Percentiles rank a stretch among this genome's conserved stretches.
These are phyloP conservation scores for Aphidius gifuensis DNA, from an alignment of 1,140 invertebrate genomes.

Conservation along the genomic window DNA sequence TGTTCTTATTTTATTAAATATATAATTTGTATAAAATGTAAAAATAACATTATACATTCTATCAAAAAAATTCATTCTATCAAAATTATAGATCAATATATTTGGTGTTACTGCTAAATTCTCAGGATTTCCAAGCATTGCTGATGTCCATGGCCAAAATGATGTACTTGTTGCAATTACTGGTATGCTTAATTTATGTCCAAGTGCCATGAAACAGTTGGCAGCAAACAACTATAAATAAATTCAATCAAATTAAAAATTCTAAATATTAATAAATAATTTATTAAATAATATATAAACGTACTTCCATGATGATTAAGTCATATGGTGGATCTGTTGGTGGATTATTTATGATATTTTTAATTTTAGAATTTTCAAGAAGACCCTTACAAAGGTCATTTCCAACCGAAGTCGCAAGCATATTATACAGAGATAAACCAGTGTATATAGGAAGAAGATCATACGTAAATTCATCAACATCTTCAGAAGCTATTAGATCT, in stretches of 20 bases:
- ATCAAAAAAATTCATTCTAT: too few relatives aligned
- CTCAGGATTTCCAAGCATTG: slow-evolving; percentile 61
- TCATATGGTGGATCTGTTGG: slow-evolving; percentile 37
- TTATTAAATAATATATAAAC: too few relatives aligned
- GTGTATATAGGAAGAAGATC: accelerated
- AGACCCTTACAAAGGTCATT: slow-evolving; percentile 19
- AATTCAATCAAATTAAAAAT: not conserved
- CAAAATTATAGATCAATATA: slow-evolving; percentile 19
- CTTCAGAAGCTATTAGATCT: not conserved
- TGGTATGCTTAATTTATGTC: slow-evolving; percentile 58
- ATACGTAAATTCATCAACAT: slow-evolving; percentile 18
- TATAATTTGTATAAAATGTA: not conserved
- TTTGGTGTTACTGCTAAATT: slow-evolving; percentile 40
- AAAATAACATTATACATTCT: too few relatives aligned
- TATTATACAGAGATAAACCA: not conserved
- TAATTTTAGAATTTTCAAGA: slow-evolving; percentile 26
- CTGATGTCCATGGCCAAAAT: slow-evolving; percentile 61
- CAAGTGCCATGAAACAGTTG: slow-evolving; percentile 55
- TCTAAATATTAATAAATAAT: too few relatives aligned
- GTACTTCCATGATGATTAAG: slow-evolving; percentile 35
- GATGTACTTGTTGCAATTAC: slow-evolving; percentile 57
- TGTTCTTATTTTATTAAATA: slow-evolving; percentile 28
- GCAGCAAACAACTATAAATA: slow-evolving; percentile 34
- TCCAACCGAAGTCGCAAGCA: not conserved
- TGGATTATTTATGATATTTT: slow-evolving; percentile 33